phyloP scores from a whole-genome alignment of 1,140 invertebrate species.

The Sipha flava region DNA sequence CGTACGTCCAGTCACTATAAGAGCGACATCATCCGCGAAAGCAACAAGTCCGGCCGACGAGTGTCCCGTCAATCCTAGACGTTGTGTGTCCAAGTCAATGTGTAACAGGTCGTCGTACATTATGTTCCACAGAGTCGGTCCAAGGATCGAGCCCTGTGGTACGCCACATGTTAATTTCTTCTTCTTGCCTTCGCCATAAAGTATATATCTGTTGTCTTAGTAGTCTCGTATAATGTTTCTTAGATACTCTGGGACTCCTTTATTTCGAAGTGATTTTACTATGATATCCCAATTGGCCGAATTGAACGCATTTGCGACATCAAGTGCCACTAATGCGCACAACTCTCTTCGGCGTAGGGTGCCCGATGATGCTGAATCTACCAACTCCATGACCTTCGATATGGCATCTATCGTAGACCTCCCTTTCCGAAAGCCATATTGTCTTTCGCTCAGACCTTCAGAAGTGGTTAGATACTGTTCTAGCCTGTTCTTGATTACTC shows the following conservation, averaged over 20 bases:
- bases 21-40: not conserved
- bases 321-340: not conserved
- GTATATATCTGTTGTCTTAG: not conserved
- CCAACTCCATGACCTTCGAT: not conserved
- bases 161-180: not conserved
- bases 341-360: not conserved
- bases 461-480: no score
- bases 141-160: not conserved
- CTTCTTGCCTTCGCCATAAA: not conserved
- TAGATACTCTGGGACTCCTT: not conserved
- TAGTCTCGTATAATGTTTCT: not conserved
- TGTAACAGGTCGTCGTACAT: not conserved
- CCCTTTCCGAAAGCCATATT: not conserved
- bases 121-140: slow-evolving; percentile 6
- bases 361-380: not conserved
- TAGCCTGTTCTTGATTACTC: not conserved
- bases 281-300: not conserved
- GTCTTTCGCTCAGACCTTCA: not conserved
- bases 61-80: not conserved
- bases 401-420: not conserved
- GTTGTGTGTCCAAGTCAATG: no score
- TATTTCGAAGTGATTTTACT: no score
- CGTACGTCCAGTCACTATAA: not conserved
- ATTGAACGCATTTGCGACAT: slow-evolving; percentile 4
- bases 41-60: not conserved